Evolutionary conservation across 2,113 vertebrate species (phyloP).

Genomic region (Oreotrochilus melanogaster): DNA sequence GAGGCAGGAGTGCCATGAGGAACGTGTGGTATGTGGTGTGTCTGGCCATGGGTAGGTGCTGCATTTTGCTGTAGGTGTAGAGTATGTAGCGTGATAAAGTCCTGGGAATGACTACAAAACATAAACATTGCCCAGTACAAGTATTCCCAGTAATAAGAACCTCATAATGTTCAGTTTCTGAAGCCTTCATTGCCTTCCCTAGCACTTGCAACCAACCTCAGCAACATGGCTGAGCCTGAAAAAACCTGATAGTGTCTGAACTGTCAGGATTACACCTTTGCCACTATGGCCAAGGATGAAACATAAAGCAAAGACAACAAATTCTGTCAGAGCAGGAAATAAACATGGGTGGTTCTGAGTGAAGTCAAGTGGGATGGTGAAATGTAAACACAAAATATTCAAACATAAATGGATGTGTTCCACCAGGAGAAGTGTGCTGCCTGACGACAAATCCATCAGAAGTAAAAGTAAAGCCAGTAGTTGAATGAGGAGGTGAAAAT

Average conservation of each 20-base stretch:
- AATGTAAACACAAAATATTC: not conserved
- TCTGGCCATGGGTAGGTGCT: not conserved
- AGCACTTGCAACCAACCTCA: not conserved
- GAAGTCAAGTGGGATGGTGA: not conserved
- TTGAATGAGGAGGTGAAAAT: not conserved
- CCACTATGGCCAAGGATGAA: not conserved
- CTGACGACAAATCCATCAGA: not conserved
- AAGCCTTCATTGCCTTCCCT: not conserved
- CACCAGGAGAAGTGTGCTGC: not conserved
- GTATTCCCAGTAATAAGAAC: not conserved
- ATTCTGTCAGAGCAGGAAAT: not conserved
- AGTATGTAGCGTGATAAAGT: not conserved
- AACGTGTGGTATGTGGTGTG: fast-evolving
- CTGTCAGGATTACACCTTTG: not conserved
- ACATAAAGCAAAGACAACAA: not conserved
- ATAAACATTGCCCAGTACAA: not conserved
- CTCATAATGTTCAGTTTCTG: not conserved
- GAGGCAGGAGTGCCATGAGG: not conserved
- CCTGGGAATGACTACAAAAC: not conserved
- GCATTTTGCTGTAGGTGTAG: not conserved
- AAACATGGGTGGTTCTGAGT: not conserved
- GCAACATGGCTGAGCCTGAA: not conserved
- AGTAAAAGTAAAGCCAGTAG: not conserved
- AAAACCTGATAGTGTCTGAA: not conserved
- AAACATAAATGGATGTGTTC: not conserved